Conservation (phyloP, 1,140 invertebrate species). For the Aphis craccivora region DNA sequence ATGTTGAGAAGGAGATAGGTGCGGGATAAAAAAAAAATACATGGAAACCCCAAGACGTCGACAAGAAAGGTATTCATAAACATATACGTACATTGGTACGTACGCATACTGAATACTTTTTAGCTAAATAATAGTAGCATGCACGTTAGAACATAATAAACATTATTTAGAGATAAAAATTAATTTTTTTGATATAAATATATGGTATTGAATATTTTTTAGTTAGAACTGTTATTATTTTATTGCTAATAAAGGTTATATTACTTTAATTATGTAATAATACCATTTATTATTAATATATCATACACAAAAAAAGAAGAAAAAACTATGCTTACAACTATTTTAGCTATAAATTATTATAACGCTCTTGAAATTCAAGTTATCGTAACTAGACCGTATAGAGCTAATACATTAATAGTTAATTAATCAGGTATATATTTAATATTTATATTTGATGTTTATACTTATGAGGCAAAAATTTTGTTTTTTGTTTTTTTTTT, state of each 20-base stretch:
- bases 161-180: neutral
- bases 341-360: no score
- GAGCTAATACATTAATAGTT: neutral
- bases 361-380: no score
- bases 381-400: neutral
- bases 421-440: no score
- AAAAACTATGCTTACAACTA: neutral
- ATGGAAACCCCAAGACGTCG: neutral
- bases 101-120: neutral
- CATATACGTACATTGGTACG: neutral
- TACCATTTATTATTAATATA: neutral
- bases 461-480: no score
- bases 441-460: no score
- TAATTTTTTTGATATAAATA: neutral
- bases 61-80: neutral
- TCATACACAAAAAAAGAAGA: no score
- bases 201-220: neutral
- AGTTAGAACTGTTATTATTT: neutral
- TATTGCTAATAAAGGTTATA: neutral
- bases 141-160: neutral
- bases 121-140: neutral
- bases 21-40: neutral
- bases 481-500: neutral
- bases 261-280: no score
- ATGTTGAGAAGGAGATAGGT: neutral